Evolutionary conservation across 1,140 invertebrate species (phyloP), one percentile per base, ranked within the genome.

Genomic region (Harlomillsia oculata): DNA sequence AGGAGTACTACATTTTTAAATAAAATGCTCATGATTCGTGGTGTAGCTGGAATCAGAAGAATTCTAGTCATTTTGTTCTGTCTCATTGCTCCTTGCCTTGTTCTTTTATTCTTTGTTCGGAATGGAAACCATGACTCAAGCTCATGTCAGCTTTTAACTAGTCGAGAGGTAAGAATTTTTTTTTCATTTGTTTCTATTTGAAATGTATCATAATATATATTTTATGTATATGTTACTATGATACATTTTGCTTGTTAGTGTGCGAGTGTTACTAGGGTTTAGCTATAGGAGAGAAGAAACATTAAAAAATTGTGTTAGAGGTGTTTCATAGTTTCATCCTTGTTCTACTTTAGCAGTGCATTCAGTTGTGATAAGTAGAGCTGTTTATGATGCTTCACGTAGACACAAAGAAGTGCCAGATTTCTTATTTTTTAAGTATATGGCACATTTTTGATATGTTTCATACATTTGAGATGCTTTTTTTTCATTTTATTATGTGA

Each of bases 131-230:
- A 32, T n/a, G 60, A 62, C 29, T 56, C 60, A 5, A 45, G 50
- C 41, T 48, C 55, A 16, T 57, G 55, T 51, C 60, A 55, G 41
- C 37, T 54, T 39, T 30, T 62, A 54, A 59, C 55, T 59, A 62
- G 60, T 62, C 60, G 52, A 14, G 60, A 62, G 56, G 60, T 62
- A 46, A 48, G 55, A n/a, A n/a, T n/a, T n/a, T n/a, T n/a, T n/a
- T n/a, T n/a, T n/a, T n/a, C n/a, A n/a, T n/a, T n/a, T n/a, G n/a
- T n/a, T n/a, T n/a, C n/a, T n/a, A n/a, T n/a, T n/a, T n/a, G n/a
- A n/a, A n/a, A n/a, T n/a, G n/a, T n/a, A n/a, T n/a, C n/a, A n/a
- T n/a, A n/a, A n/a, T n/a, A n/a, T n/a, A n/a, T n/a, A n/a, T n/a
- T n/a, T n/a, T n/a, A n/a, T n/a, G n/a, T n/a, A n/a, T n/a, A n/a